phyloP scores from a whole-genome alignment of 2,888 invertebrate species.

The Tiphia femorata region DNA sequence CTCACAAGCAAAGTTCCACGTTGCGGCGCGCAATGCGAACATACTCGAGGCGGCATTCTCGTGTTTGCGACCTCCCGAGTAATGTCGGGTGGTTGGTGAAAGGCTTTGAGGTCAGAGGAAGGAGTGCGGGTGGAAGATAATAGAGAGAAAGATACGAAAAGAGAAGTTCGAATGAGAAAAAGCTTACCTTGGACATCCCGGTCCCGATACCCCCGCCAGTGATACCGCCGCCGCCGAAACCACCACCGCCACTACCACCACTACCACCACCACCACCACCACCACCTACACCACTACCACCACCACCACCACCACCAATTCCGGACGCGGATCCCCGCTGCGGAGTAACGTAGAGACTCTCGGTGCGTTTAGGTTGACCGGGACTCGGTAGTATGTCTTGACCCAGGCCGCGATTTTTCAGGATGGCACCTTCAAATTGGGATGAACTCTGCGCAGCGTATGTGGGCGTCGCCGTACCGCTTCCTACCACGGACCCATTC shows the following conservation, averaged over 20 bases:
- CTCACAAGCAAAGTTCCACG: no score
- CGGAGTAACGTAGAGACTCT: conserved; percentile 85
- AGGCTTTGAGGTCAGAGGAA: no score
- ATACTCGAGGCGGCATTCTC: no score
- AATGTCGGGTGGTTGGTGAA: no score
- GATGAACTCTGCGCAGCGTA: conserved; percentile 69
- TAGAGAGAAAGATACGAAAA: conserved; percentile 5
- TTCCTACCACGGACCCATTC: conserved; percentile 69
- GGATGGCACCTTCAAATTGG: conserved; percentile 86
- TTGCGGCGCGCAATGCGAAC: no score
- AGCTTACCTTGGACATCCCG: conserved; percentile 60
- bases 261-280: conserved; percentile 51
- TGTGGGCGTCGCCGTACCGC: conserved; percentile 72
- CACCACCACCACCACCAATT: conserved; percentile 47
- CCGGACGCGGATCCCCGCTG: conserved; percentile 56
- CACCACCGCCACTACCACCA: conserved; percentile 44
- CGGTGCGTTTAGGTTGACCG: conserved; percentile 90
- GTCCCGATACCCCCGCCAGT: conserved; percentile 52
- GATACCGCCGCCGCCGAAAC: conserved; percentile 41
- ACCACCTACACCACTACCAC: conserved; percentile 42
- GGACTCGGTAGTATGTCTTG: conserved; percentile 92
- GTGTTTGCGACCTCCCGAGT: no score
- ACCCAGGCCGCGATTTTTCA: conserved; percentile 84
- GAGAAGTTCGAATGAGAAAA: conserved; percentile 13
- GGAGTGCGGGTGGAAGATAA: conserved; percentile 13